These are phyloP conservation scores for Schizopygopsis malacanthus DNA, from an alignment of 2,797 vertebrate genomes.

Conservation along the genomic window DNA sequence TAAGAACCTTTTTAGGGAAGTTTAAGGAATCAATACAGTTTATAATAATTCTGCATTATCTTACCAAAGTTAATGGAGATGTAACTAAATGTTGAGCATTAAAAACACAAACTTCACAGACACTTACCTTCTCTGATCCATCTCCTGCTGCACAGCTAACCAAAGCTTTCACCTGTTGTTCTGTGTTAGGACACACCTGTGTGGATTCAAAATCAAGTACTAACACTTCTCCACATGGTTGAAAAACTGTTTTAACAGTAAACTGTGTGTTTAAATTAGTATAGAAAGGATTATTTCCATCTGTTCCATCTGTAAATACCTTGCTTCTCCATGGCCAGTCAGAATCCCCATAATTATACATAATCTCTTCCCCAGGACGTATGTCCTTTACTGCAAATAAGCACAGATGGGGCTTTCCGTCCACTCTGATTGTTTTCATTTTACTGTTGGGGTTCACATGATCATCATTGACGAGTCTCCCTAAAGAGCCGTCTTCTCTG, in stretches of 20 bases:
- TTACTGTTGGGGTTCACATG: conserved; percentile 44
- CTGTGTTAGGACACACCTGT: not conserved
- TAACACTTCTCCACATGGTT: not conserved
- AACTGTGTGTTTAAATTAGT: not conserved
- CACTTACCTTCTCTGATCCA: not conserved
- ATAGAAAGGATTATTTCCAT: not conserved
- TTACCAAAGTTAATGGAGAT: too few species aligned
- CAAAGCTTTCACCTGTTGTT: not conserved
- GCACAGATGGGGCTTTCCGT: conserved; percentile 43
- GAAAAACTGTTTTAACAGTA: not conserved
- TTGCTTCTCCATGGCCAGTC: conserved; percentile 34
- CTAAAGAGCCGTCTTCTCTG: conserved; percentile 39
- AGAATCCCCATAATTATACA: conserved; percentile 37
- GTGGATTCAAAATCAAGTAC: not conserved
- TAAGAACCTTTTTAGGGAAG: too few species aligned
- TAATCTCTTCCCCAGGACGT: conserved; percentile 46
- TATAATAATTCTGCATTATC: too few species aligned
- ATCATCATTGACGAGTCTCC: conserved; percentile 49
- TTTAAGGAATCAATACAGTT: too few species aligned
- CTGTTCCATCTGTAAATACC: not conserved
- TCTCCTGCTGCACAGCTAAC: not conserved
- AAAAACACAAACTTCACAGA: too few species aligned
- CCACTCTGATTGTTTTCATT: conserved; percentile 35
- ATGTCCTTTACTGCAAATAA: conserved; percentile 45
- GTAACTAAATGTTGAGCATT: too few species aligned